Conservation (phyloP, 2,888 invertebrate genomes). For the Erebia ligea region DNA sequence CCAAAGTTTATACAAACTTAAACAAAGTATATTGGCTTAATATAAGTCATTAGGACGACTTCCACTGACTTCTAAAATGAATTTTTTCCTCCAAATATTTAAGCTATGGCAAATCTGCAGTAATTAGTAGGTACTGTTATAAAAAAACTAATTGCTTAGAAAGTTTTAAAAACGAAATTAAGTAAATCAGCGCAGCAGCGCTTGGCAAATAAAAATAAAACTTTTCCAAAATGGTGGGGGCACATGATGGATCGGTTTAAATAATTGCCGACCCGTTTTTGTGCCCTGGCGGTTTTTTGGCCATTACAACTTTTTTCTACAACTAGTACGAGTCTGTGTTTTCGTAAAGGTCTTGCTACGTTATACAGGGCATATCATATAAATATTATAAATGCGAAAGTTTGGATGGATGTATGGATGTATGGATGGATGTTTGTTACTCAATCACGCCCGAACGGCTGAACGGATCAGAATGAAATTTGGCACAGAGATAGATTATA, state of each 20-base stretch:
- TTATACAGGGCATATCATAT: neutral
- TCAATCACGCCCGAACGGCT: too few species aligned
- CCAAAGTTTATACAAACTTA: too few species aligned
- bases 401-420: too few species aligned
- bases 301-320: constrained; percentile 37
- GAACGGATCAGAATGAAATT: too few species aligned
- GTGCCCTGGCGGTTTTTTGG: constrained; percentile 35
- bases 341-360: constrained; percentile 6
- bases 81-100: too few species aligned
- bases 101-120: too few species aligned
- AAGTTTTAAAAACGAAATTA: constrained; percentile 30
- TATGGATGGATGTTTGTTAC: too few species aligned
- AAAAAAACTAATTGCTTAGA: constrained; percentile 6
- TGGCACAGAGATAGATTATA: too few species aligned
- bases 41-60: too few species aligned
- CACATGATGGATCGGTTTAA: constrained; percentile 41
- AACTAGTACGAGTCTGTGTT: constrained; percentile 23
- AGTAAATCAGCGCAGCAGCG: constrained; percentile 32
- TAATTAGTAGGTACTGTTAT: neutral
- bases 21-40: too few species aligned
- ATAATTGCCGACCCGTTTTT: constrained; percentile 37
- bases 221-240: constrained; percentile 22
- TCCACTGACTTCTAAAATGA: too few species aligned
- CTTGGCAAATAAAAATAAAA: constrained; percentile 25
- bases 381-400: too few species aligned